Evolutionary conservation across 2,797 vertebrate genomes (phyloP).

Genomic region (Bradypodion ventrale): DNA sequence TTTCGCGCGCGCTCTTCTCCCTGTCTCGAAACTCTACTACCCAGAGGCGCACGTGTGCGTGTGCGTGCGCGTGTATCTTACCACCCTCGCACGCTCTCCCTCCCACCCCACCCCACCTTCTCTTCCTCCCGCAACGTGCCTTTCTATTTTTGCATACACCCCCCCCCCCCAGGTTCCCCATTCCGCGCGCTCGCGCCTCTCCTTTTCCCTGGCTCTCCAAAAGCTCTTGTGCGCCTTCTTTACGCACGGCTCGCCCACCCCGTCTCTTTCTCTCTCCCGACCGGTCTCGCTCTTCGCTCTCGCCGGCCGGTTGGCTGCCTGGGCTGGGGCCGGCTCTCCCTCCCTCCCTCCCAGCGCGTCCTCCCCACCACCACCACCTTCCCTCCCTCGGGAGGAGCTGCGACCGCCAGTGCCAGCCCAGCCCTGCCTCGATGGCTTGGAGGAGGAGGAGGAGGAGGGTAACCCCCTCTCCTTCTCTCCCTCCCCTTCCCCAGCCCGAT

Average conservation of each 20-base stretch:
- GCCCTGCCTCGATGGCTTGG: slow-evolving; percentile 73
- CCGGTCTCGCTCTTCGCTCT: no score
- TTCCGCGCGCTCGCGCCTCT: not conserved
- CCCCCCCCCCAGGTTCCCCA: not conserved
- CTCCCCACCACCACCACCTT: slow-evolving; percentile 59
- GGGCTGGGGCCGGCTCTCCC: no score
- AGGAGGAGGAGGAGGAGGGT: no score
- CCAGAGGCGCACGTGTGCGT: no score
- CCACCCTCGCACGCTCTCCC: not conserved
- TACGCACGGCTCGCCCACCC: slow-evolving; percentile 49
- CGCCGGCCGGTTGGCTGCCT: no score
- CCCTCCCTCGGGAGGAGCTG: slow-evolving; percentile 39
- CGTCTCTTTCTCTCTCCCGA: slow-evolving; percentile 36
- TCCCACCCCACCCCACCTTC: not conserved
- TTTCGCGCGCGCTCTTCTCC: not conserved
- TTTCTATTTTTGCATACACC: no score
- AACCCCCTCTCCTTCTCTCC: slow-evolving; percentile 64
- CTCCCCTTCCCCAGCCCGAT: slow-evolving; percentile 78
- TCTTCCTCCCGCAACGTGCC: not conserved
- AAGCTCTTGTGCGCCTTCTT: slow-evolving; percentile 40
- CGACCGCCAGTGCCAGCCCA: slow-evolving; percentile 80
- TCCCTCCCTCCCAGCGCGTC: no score
- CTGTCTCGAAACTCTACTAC: no score
- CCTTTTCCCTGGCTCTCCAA: not conserved
- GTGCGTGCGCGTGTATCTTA: no score